phyloP scores from a whole-genome alignment of 2,113 vertebrate species.

The Opisthocomus hoazin region DNA sequence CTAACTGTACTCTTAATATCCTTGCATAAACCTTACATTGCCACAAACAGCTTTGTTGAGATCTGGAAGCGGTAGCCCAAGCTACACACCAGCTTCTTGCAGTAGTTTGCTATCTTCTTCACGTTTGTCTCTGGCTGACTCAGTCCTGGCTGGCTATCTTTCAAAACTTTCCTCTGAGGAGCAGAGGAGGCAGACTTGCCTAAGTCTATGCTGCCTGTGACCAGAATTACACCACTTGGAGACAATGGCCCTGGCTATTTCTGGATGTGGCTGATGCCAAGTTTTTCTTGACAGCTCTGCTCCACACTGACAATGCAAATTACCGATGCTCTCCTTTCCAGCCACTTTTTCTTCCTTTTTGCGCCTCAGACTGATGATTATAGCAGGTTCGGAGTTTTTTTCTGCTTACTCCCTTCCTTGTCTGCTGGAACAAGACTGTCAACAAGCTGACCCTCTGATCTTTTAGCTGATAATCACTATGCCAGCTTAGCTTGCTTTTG shows the following conservation, averaged over 20 bases:
- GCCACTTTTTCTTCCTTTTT: neutral
- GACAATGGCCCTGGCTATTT: neutral
- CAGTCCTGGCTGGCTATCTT: neutral
- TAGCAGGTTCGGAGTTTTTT: neutral
- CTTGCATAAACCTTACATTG: neutral
- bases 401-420: neutral
- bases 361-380: neutral
- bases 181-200: neutral
- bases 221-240: neutral
- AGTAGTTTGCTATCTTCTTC: neutral
- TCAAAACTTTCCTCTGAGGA: neutral
- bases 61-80: neutral
- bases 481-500: conserved; percentile 1
- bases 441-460: neutral
- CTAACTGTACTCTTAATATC: neutral
- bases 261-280: neutral
- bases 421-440: neutral
- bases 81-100: neutral
- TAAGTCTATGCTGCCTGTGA: neutral
- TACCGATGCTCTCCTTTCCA: neutral
- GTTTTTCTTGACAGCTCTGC: neutral
- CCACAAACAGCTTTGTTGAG: neutral
- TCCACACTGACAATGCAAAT: neutral
- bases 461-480: neutral
- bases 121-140: neutral